Percentiles rank a stretch among this genome's conserved stretches.
Evolutionary conservation across 2,113 vertebrate species (phyloP).

Genomic region (Chloropsis cyanopogon): DNA sequence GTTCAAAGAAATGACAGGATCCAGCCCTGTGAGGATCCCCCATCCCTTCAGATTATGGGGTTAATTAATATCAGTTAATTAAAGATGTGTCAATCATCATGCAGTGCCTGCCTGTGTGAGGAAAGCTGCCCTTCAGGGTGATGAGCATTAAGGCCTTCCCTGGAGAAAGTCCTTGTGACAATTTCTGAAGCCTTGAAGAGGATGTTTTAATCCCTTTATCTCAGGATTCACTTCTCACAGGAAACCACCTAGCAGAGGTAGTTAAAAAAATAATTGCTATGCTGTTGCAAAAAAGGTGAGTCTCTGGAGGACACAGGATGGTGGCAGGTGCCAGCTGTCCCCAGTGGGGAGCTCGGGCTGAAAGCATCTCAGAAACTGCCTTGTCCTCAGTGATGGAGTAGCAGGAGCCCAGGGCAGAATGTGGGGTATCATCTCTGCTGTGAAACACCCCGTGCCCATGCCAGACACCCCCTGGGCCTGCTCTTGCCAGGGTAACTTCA

Average conservation of each 20-base stretch:
- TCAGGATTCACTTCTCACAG: not conserved
- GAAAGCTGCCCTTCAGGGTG: not conserved
- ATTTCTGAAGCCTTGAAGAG: not conserved
- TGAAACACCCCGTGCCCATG: not conserved
- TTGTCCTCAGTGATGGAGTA: rapidly evolving
- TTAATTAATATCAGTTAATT: slow-evolving; percentile 55
- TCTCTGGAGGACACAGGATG: not conserved
- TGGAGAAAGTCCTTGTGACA: not conserved
- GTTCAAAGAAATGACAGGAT: not conserved
- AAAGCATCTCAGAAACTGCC: not conserved
- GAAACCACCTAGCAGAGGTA: not conserved
- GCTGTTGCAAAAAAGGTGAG: not conserved
- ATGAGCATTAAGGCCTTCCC: not conserved
- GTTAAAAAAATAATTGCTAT: not conserved
- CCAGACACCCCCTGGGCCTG: not conserved
- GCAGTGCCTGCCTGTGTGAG: not conserved
- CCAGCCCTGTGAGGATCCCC: not conserved
- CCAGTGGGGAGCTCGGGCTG: not conserved
- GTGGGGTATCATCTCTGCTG: not conserved
- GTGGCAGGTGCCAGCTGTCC: not conserved
- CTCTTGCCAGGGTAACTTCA: not conserved
- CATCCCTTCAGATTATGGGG: slow-evolving; percentile 3
- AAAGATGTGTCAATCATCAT: not conserved
- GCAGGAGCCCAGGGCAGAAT: not conserved
- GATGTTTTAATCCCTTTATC: slow-evolving; percentile 26